These are phyloP conservation scores for Lepilemur septentrionalis DNA, from an alignment of 2,797 vertebrate species.

Conservation along the genomic window DNA sequence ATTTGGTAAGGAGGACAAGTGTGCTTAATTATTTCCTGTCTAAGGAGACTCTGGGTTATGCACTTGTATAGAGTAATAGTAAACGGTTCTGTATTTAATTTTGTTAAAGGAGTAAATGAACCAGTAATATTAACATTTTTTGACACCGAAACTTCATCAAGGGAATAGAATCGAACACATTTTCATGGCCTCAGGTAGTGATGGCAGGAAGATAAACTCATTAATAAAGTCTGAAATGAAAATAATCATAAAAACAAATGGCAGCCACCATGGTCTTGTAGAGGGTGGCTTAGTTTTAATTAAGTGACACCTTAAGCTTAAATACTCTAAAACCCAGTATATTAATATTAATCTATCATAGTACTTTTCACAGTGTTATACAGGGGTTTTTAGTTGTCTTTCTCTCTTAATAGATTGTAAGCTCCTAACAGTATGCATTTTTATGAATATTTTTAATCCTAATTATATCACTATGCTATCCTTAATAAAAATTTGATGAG, in stretches of 20 bases:
- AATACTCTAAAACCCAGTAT: not conserved
- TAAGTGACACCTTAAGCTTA: conserved; percentile 9
- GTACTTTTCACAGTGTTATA: not conserved
- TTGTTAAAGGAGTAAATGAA: conserved; percentile 28
- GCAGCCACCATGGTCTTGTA: not conserved
- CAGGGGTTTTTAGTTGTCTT: not conserved
- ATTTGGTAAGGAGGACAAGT: conserved; percentile 47
- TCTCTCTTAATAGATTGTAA: not conserved
- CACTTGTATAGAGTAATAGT: not conserved
- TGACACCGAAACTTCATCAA: conserved; percentile 5
- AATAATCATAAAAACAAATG: not conserved
- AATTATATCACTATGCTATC: not conserved
- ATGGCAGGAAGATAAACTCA: not conserved
- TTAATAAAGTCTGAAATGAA: conserved; percentile 24
- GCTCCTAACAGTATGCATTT: not conserved
- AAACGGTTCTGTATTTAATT: conserved; percentile 35
- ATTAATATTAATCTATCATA: not conserved
- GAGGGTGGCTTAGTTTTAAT: not conserved
- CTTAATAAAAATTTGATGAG: not conserved
- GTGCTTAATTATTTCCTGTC: not conserved
- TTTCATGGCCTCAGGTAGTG: not conserved
- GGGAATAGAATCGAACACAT: not conserved
- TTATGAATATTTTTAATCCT: not conserved
- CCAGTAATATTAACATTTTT: conserved; percentile 3
- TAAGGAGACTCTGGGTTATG: conserved; percentile 50